A percentile compares a stretch with the other conserved stretches of the same genome.
These are phyloP conservation scores for Spodoptera exigua DNA, from an alignment of 2,888 invertebrate species.

Conservation along the genomic window DNA sequence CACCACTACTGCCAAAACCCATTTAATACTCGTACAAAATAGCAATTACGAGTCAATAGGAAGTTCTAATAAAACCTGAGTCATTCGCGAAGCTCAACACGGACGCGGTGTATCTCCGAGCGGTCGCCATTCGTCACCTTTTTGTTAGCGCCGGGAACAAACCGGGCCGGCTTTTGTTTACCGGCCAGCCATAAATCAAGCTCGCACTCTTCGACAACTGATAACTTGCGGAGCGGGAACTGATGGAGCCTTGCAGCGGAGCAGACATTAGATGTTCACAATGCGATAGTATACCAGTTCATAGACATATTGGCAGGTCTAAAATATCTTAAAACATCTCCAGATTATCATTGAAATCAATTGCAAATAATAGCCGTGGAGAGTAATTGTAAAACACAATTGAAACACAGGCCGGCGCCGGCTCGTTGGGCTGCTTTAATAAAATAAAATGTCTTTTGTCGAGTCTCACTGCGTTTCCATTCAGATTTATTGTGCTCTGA, in stretches of 20 bases:
- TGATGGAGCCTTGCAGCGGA: conserved; percentile 19
- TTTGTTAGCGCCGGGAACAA: conserved; percentile 41
- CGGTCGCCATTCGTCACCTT: conserved; percentile 34
- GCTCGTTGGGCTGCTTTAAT: conserved; percentile 28
- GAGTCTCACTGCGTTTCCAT: conserved; percentile 34
- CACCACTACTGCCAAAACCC: too few relatives aligned
- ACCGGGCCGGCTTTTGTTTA: conserved; percentile 47
- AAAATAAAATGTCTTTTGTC: conserved; percentile 55
- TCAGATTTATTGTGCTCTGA: conserved; percentile 48
- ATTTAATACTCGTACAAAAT: too few relatives aligned
- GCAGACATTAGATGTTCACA: conserved; percentile 4
- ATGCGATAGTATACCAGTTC: neutral
- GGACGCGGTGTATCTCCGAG: conserved; percentile 6
- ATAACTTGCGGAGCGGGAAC: conserved; percentile 41
- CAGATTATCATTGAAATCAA: conserved; percentile 20
- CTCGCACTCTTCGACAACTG: conserved; percentile 37
- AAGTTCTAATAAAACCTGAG: neutral
- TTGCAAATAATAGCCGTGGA: conserved; percentile 29
- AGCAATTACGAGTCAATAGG: neutral
- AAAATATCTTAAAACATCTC: conserved; percentile 4
- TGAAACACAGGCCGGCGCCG: conserved; percentile 20
- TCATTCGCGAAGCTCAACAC: neutral
- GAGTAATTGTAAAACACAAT: conserved; percentile 31
- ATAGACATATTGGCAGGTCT: too few relatives aligned
- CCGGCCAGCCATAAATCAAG: conserved; percentile 53